A percentile compares a stretch with the other conserved stretches of the same genome.
These are phyloP conservation scores for Pyxicephalus adspersus DNA, from an alignment of 2,113 vertebrate genomes.

Conservation along the genomic window DNA sequence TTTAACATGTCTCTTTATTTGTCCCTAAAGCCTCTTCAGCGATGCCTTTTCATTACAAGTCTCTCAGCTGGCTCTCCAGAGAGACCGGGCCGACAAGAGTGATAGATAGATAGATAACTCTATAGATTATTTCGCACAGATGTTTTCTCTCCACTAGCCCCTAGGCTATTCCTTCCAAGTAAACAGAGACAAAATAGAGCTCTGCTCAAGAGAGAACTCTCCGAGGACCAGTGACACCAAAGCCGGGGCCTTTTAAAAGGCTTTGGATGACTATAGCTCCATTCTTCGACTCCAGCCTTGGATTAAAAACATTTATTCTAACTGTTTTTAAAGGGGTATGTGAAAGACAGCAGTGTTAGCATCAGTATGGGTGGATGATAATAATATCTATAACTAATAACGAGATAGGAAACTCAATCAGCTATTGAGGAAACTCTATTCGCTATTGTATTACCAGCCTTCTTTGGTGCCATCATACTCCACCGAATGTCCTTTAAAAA, in stretches of 20 bases:
- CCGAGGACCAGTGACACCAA: slow-evolving; percentile 64
- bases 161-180: slow-evolving; percentile 79
- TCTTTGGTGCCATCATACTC: too few relatives aligned
- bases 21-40: slow-evolving; percentile 84
- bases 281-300: slow-evolving; percentile 9
- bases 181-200: slow-evolving; percentile 81
- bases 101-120: slow-evolving; percentile 84
- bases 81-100: slow-evolving; percentile 75
- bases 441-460: too few relatives aligned
- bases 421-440: too few relatives aligned
- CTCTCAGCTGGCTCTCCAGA: slow-evolving; percentile 76
- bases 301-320: slow-evolving; percentile 38
- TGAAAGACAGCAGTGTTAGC: background rate
- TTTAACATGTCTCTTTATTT: slow-evolving; percentile 83
- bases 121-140: slow-evolving; percentile 85
- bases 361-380: background rate
- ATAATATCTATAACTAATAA: background rate
- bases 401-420: too few relatives aligned
- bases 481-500: too few relatives aligned
- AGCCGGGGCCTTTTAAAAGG: slow-evolving; percentile 57
- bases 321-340: slow-evolving; percentile 58
- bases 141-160: slow-evolving; percentile 81
- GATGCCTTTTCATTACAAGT: slow-evolving; percentile 82
- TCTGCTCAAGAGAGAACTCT: slow-evolving; percentile 64
- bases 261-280: slow-evolving; percentile 48